Conservation (phyloP, 2,113 vertebrate genomes). For the Ondatra zibethicus region DNA sequence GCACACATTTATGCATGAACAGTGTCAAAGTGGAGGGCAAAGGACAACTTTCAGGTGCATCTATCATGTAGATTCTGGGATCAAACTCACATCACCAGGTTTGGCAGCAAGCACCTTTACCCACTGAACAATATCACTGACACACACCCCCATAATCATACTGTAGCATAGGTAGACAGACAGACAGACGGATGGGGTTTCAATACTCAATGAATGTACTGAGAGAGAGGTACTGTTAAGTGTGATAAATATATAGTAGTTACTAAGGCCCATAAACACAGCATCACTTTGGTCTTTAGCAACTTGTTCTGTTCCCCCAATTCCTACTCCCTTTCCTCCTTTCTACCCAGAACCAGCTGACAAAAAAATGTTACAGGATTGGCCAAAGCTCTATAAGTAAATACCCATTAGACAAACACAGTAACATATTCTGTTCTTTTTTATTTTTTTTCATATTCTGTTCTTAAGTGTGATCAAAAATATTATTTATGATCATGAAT, state of each 20-base stretch:
- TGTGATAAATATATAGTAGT: conserved; percentile 7
- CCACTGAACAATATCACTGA: background rate
- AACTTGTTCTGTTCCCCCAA: background rate
- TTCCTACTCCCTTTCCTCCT: background rate
- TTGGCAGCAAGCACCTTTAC: background rate
- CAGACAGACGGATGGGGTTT: background rate
- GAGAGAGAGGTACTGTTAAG: background rate
- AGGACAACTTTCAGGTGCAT: background rate
- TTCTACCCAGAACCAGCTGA: background rate
- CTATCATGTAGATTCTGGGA: background rate
- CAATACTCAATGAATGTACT: conserved; percentile 27
- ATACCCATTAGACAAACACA: background rate
- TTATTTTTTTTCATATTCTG: too few species aligned
- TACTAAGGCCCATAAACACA: background rate
- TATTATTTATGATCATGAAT: background rate
- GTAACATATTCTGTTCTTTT: conserved; percentile 7
- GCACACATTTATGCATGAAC: background rate
- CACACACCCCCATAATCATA: background rate
- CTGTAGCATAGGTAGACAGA: background rate
- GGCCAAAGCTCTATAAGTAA: conserved; percentile 5
- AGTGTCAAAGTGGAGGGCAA: background rate
- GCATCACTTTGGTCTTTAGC: conserved; percentile 20
- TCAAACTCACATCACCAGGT: background rate
- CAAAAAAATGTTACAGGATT: background rate
- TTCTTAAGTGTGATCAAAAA: background rate